phyloP scores from a whole-genome alignment of 1,140 invertebrate genomes.

The Cotesia vestalis region DNA sequence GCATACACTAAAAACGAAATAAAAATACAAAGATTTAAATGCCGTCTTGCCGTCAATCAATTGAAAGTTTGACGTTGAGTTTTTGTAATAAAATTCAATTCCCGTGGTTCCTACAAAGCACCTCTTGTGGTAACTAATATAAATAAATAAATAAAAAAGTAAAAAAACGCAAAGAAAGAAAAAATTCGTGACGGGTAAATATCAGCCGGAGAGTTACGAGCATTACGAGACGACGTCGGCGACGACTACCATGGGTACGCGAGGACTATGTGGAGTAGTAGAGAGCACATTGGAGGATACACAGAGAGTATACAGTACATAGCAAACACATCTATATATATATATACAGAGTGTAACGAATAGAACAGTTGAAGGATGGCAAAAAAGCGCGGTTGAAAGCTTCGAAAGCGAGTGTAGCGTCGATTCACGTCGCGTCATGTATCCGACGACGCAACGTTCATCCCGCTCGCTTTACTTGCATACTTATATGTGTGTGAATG shows the following conservation, averaged over 20 bases:
- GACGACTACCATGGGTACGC: neutral
- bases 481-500: neutral
- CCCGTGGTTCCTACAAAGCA: no score
- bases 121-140: slow-evolving; percentile 7
- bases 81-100: slow-evolving; percentile 3
- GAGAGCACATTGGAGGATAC: slow-evolving; percentile 15
- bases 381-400: slow-evolving; percentile 34
- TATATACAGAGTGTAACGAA: neutral
- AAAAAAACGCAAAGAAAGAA: neutral
- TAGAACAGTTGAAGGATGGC: slow-evolving; percentile 19
- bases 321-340: no score
- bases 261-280: slow-evolving; percentile 6
- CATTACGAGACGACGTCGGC: slow-evolving; percentile 23
- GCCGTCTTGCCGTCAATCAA: slow-evolving; percentile 1
- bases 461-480: neutral
- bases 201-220: slow-evolving; percentile 25
- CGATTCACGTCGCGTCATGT: slow-evolving; percentile 36
- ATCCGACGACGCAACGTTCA: slow-evolving; percentile 35
- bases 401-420: slow-evolving; percentile 33
- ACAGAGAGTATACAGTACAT: neutral
- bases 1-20: slow-evolving; percentile 1
- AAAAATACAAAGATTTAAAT: slow-evolving; percentile 16
- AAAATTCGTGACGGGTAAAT: slow-evolving; percentile 34
- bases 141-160: slow-evolving; percentile 21
- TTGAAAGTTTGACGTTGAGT: slow-evolving; percentile 22